phyloP scores from a whole-genome alignment of 2,888 invertebrate species.

The Drosophila anomalata region DNA sequence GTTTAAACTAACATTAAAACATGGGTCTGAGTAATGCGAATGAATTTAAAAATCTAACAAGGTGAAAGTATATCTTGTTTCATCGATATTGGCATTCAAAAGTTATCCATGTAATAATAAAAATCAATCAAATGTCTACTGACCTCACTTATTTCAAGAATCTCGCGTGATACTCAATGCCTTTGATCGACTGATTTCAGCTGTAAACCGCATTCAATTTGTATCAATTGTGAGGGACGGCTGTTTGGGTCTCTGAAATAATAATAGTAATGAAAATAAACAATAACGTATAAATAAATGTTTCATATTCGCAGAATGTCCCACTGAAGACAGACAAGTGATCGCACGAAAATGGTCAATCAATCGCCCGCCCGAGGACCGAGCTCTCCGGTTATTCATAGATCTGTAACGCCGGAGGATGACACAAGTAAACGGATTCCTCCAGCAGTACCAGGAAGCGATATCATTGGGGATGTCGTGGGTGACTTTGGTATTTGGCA shows the following conservation, averaged over 20 bases:
- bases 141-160: slow-evolving; percentile 57
- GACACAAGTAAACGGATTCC: slow-evolving; percentile 16
- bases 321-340: slow-evolving; percentile 34
- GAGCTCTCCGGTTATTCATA: slow-evolving; percentile 3
- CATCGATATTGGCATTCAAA: neutral
- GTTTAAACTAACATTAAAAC: too few relatives aligned
- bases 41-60: neutral
- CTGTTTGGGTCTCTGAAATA: slow-evolving; percentile 26
- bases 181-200: slow-evolving; percentile 59
- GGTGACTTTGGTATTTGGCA: slow-evolving; percentile 85
- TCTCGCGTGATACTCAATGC: slow-evolving; percentile 59
- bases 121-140: slow-evolving; percentile 35
- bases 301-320: slow-evolving; percentile 52
- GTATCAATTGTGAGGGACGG: slow-evolving; percentile 55
- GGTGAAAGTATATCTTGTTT: neutral
- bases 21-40: neutral
- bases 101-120: slow-evolving; percentile 5
- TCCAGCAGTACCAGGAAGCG: slow-evolving; percentile 43
- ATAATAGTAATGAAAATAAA: slow-evolving; percentile 20
- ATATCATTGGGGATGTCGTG: slow-evolving; percentile 80
- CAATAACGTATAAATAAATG: slow-evolving; percentile 22
- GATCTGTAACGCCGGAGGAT: slow-evolving; percentile 6
- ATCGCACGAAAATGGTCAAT: slow-evolving; percentile 50
- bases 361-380: slow-evolving; percentile 41
- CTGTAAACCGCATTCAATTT: slow-evolving; percentile 63